Base-by-base conservation (phyloP, 2,888 invertebrate genomes). In the Ceriagrion tenellum region DNA sequence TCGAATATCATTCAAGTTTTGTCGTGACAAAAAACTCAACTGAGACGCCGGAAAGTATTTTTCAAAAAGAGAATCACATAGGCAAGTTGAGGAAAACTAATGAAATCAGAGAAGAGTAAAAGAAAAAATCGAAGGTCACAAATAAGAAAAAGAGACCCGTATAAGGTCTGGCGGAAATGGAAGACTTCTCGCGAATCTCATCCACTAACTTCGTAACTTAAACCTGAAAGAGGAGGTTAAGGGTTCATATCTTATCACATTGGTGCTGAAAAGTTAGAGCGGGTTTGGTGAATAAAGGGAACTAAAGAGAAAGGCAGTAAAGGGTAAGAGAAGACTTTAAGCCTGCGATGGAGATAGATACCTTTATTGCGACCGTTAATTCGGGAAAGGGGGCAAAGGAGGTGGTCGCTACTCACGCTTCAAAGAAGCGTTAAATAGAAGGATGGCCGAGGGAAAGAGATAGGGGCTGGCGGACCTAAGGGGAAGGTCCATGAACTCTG, bases 301-400 rank as follows among this genome's bases (percentile, higher is more conserved):
- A n/a, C 47, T 47, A 4, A 8, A 23, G 30, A 35, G 81, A 13
- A 35, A n/a, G 81, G 16, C 81, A 35, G 30, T 69, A 35, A 35
- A n/a, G 81, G 3, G 81, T 12, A 69, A n/a, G 69, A 26, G 69
- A 69, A 69, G 69, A 3, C 69, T 35, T 81, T 35, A 26, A 13
- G 35, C 81, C 13, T 30, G 16, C 81, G 35, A 35, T 35, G 81
- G 35, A 81, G 81, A 59, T 59, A 59, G 59, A 30, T 81, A 81
- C 81, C 35, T 81, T 81, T 81, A 81, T 81, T 35, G 81, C 81
- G 30, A 23, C 35, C 81, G 81, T 81, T 81, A 81, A 81, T 81
- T 35, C 35, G 20, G 59, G 18, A 59, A 59, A 35, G 16, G 81
- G 16, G 30, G 81, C 47, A 47, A 47, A 69, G 30, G 35, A 81